Evolutionary conservation across 2,113 vertebrate species (phyloP).

Genomic region (Elanoides forficatus): DNA sequence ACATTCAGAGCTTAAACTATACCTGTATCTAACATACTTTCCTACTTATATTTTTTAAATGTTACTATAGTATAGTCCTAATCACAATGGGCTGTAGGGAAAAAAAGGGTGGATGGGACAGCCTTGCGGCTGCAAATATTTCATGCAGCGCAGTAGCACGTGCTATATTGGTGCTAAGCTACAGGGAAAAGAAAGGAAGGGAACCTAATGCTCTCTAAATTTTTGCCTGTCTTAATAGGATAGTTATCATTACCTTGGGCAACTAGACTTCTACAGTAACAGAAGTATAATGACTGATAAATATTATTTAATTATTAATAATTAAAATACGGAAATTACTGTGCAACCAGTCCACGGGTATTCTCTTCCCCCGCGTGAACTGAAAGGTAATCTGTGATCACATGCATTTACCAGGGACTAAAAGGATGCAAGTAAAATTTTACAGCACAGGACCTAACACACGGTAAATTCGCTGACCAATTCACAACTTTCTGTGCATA

Average conservation of each 20-base stretch:
- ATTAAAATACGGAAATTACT: neutral
- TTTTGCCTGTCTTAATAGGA: neutral
- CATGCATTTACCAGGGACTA: neutral
- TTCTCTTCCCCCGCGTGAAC: neutral
- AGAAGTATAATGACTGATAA: neutral
- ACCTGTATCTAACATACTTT: neutral
- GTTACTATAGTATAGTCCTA: neutral
- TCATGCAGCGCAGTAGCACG: neutral
- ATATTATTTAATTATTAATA: neutral
- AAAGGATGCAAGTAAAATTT: fast-evolving
- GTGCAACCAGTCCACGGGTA: neutral
- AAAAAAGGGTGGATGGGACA: neutral
- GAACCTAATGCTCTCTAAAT: neutral
- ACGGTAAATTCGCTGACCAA: neutral
- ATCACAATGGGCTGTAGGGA: neutral
- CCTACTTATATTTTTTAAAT: neutral
- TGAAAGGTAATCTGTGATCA: neutral
- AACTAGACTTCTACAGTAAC: neutral
- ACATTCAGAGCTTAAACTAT: neutral
- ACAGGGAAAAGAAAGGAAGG: neutral
- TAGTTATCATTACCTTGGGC: neutral
- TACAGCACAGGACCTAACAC: neutral
- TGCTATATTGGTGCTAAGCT: neutral
- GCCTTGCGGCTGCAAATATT: neutral
- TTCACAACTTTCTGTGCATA: neutral